Conservation (phyloP, 2,888 invertebrate species). For the Drosophila anceps region DNA sequence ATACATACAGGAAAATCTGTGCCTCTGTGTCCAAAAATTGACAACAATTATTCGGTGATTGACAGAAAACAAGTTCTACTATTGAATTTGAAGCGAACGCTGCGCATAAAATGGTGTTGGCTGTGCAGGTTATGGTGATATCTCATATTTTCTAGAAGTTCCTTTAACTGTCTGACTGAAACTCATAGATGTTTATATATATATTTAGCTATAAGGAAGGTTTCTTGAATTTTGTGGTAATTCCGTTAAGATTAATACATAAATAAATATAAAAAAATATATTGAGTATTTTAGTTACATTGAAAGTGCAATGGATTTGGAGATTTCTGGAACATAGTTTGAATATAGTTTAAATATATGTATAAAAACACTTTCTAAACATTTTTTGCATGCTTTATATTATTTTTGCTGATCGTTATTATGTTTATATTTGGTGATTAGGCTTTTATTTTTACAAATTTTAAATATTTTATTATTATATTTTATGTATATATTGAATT, state of each 20-base stretch:
- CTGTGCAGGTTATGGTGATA: not conserved
- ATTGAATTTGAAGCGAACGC: constrained; percentile 15
- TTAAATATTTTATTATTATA: no score
- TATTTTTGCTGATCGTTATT: no score
- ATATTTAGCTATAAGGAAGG: not conserved
- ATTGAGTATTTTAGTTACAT: no score
- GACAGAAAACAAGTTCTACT: constrained; percentile 19
- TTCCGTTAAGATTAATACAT: not conserved
- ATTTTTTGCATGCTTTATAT: no score
- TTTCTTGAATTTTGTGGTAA: not conserved
- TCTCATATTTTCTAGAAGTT: not conserved
- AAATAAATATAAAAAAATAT: no score
- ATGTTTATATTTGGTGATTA: no score
- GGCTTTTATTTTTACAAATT: no score
- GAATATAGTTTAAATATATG: no score
- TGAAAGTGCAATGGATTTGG: no score
- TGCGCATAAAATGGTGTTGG: not conserved
- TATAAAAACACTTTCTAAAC: no score
- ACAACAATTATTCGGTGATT: constrained; percentile 38
- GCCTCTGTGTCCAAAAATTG: constrained; percentile 23
- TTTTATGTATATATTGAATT: no score
- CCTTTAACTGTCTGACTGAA: not conserved
- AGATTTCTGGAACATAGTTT: no score
- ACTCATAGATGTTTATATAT: not conserved
- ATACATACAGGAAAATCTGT: constrained; percentile 13